Percentiles rank a stretch among this genome's conserved stretches.
These are phyloP conservation scores for Musca domestica DNA, from an alignment of 1,140 invertebrate genomes.

Conservation along the genomic window DNA sequence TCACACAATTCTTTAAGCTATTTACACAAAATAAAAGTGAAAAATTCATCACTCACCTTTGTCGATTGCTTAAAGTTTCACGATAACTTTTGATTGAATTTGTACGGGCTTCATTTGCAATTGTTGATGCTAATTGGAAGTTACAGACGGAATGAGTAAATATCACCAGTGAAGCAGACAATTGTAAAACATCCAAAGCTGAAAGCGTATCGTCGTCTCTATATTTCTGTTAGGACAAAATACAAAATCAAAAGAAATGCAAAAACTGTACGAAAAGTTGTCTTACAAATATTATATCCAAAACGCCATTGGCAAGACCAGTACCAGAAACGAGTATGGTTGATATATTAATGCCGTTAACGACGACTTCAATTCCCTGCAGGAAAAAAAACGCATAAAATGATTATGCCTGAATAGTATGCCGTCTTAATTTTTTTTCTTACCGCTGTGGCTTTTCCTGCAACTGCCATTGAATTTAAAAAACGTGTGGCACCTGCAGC, in stretches of 20 bases:
- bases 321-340: conserved; percentile 41
- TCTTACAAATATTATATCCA: conserved; percentile 40
- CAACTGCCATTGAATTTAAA: conserved; percentile 32
- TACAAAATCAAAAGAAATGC: background rate
- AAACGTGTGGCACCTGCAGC: conserved; percentile 41
- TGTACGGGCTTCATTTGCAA: conserved; percentile 1
- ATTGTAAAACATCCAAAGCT: conserved; percentile 35
- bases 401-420: background rate
- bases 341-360: conserved; percentile 40
- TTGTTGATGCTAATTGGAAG: conserved; percentile 34
- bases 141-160: conserved; percentile 47
- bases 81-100: conserved; percentile 12
- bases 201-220: conserved; percentile 35
- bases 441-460: conserved; percentile 39
- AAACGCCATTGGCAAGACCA: conserved; percentile 37
- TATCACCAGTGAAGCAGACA: conserved; percentile 39
- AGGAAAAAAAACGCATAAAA: background rate
- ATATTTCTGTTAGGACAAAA: conserved; percentile 31
- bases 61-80: conserved; percentile 29
- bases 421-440: conserved; percentile 25
- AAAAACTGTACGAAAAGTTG: background rate
- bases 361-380: conserved; percentile 29
- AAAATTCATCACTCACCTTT: conserved; percentile 27
- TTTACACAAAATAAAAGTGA: conserved; percentile 22
- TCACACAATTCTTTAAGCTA: background rate